Evolutionary conservation across 2,888 invertebrate genomes (phyloP).

Genomic region (Anoncus sp.): DNA sequence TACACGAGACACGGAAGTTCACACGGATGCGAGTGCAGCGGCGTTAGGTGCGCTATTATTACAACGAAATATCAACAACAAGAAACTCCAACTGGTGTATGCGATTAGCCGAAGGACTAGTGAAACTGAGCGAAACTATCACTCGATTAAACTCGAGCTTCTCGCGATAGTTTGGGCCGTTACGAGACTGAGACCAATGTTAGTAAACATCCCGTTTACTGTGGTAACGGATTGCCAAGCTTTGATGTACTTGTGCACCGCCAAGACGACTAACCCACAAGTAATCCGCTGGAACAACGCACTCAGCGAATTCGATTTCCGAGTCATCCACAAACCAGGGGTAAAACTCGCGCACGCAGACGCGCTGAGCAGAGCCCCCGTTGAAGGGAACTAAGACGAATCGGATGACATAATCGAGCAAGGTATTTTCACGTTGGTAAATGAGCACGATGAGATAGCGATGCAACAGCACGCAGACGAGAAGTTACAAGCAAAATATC

Average conservation of each 20-base stretch:
- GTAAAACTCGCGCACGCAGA: constrained; percentile 66
- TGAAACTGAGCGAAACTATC: constrained; percentile 67
- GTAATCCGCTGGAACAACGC: constrained; percentile 10
- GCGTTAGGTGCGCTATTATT: constrained; percentile 41
- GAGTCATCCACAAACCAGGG: no score
- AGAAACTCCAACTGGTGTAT: no score
- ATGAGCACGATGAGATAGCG: no score
- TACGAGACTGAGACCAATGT: constrained; percentile 5
- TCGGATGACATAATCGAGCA: no score
- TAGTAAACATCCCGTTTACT: constrained; percentile 62
- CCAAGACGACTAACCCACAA: constrained; percentile 19
- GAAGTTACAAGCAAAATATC: no score
- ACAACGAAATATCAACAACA: no score
- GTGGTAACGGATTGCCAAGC: no score
- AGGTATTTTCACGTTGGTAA: no score
- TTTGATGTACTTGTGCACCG: constrained; percentile 61
- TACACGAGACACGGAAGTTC: neutral
- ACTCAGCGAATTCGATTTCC: constrained; percentile 46
- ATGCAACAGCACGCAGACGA: no score
- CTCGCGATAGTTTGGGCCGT: constrained; percentile 42
- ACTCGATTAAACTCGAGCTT: constrained; percentile 64
- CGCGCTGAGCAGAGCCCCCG: constrained; percentile 62
- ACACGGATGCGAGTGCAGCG: constrained; percentile 8
- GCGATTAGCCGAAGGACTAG: constrained; percentile 68
- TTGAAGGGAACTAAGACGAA: constrained; percentile 11